A percentile compares a stretch with the other conserved stretches of the same genome.
phyloP scores from a whole-genome alignment of 2,113 vertebrate species.

The Baryphthengus martii region DNA sequence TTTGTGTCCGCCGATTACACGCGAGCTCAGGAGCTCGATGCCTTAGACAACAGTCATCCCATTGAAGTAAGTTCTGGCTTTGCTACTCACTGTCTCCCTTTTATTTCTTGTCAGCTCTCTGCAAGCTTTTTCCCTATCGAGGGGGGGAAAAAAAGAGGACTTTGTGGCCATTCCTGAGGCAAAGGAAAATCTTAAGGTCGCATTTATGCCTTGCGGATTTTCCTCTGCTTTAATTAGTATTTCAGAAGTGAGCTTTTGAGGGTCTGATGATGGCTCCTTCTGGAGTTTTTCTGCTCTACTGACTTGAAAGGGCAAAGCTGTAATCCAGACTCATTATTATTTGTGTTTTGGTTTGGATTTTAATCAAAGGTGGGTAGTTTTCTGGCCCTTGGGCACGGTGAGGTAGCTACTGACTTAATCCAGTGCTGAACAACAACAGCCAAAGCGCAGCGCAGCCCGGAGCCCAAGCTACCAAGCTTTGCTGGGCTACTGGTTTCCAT shows the following conservation, averaged over 20 bases:
- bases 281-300: background rate
- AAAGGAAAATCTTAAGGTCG: background rate
- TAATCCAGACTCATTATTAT: background rate
- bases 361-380: background rate
- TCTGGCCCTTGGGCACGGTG: background rate
- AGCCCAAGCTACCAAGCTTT: background rate
- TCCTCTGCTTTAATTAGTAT: background rate
- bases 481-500: background rate
- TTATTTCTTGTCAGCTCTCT: background rate
- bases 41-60: conserved; percentile 97
- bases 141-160: background rate
- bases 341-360: background rate
- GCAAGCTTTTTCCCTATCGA: background rate
- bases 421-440: background rate
- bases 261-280: background rate
- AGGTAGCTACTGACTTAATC: background rate
- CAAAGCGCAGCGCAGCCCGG: background rate
- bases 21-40: conserved; percentile 93
- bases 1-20: conserved; percentile 98
- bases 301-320: background rate
- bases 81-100: background rate
- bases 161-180: accelerated
- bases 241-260: background rate
- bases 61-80: conserved; percentile 83
- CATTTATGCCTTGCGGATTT: background rate